A percentile compares a stretch with the other conserved stretches of the same genome.
Conservation (phyloP, 2,113 vertebrate genomes). For the Podarcis raffonei region DNA sequence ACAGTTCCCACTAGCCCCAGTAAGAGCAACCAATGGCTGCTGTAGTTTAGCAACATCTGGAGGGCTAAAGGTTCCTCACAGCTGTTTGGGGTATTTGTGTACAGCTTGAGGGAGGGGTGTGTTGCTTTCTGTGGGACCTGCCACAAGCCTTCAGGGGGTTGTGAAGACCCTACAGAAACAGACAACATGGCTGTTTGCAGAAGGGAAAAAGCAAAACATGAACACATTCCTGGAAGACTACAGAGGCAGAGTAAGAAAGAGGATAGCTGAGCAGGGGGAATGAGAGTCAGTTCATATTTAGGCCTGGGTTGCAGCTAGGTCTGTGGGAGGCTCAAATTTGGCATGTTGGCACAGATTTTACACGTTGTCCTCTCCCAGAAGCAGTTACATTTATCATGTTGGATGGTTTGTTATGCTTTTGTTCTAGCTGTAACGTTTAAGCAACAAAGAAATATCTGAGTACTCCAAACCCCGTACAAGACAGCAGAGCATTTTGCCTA, state of each 20-base stretch:
- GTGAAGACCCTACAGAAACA: no score
- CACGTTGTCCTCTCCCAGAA: background rate
- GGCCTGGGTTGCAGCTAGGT: background rate
- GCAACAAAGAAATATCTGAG: accelerated
- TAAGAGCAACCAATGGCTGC: no score
- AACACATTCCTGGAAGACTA: background rate
- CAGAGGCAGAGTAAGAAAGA: background rate
- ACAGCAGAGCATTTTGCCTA: background rate
- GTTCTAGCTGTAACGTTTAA: background rate
- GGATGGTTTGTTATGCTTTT: background rate
- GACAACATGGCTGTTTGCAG: background rate
- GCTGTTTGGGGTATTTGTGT: no score
- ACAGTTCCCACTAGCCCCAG: no score
- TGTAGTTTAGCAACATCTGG: no score
- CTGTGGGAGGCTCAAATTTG: background rate
- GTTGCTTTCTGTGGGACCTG: no score
- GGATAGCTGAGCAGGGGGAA: background rate
- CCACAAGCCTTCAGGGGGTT: no score
- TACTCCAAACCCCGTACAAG: background rate
- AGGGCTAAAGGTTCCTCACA: no score
- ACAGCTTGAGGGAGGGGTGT: no score
- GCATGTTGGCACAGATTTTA: background rate
- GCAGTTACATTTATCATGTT: background rate
- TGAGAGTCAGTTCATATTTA: background rate
- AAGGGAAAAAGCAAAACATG: background rate